phyloP scores from a whole-genome alignment of 2,888 invertebrate genomes.

The Tortrix viridana region DNA sequence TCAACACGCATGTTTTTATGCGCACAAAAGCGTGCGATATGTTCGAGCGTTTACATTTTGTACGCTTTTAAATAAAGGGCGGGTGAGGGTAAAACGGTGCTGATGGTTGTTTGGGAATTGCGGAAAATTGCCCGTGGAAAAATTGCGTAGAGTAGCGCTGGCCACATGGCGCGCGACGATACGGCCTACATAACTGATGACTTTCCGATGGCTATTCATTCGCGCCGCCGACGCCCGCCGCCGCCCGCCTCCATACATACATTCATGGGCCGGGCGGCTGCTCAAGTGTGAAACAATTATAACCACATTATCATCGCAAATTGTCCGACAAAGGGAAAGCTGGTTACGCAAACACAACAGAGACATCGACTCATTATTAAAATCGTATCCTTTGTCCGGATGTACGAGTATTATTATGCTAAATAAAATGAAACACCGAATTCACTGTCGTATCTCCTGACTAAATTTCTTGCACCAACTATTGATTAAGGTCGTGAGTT shows the following conservation, averaged over 20 bases:
- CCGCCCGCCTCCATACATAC: conserved; percentile 52
- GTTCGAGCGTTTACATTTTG: conserved; percentile 57
- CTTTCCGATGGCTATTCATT: conserved; percentile 82
- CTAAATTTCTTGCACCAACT: conserved; percentile 6
- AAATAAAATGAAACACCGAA: background rate
- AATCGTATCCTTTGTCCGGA: too few species aligned
- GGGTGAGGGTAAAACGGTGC: conserved; percentile 56
- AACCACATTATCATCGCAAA: conserved; percentile 44
- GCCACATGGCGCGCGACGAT: conserved; percentile 79
- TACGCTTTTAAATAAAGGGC: conserved; percentile 64
- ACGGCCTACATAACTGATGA: conserved; percentile 82
- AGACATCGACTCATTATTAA: too few species aligned
- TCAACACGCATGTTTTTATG: conserved; percentile 45
- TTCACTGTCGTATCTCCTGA: conserved; percentile 3
- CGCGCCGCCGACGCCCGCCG: conserved; percentile 63
- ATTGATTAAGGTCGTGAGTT: conserved; percentile 21
- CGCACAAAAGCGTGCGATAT: conserved; percentile 47
- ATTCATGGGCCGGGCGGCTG: conserved; percentile 59
- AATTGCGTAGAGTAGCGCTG: conserved; percentile 69
- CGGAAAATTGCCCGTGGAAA: conserved; percentile 75
- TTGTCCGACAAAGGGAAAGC: conserved; percentile 30
- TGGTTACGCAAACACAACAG: too few species aligned
- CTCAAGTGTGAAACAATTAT: conserved; percentile 61
- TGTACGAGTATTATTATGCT: background rate
- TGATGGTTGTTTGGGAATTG: conserved; percentile 72